phyloP scores from a whole-genome alignment of 2,113 vertebrate genomes.

The Natator depressus region DNA sequence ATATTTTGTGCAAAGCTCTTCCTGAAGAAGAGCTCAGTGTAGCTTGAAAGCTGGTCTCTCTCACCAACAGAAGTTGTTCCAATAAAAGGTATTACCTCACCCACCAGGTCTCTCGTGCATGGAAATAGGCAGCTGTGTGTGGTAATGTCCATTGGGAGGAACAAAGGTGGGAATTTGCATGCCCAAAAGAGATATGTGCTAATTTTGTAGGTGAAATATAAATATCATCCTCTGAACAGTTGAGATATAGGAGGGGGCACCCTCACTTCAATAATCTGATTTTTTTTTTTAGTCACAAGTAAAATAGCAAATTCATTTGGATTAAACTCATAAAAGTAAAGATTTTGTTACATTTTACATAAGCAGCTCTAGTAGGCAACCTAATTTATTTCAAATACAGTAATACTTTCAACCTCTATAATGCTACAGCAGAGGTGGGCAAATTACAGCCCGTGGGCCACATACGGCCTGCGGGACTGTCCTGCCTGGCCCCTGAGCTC shows the following conservation, averaged over 20 bases:
- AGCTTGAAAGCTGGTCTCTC: not conserved
- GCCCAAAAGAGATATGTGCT: not conserved
- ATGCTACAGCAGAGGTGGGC: not conserved
- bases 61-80: not conserved
- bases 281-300: not conserved
- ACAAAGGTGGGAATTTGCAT: not conserved
- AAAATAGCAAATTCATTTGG: not conserved
- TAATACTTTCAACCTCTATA: constrained; percentile 13
- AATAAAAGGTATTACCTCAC: not conserved
- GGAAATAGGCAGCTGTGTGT: not conserved
- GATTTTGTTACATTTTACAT: not conserved
- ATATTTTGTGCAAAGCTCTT: not conserved
- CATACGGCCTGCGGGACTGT: no score
- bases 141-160: not conserved
- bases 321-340: not conserved
- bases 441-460: no score
- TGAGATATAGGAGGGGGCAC: not conserved
- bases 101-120: not conserved
- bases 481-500: no score
- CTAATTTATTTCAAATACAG: constrained; percentile 35
- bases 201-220: not conserved
- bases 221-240: not conserved
- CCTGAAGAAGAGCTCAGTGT: not conserved
- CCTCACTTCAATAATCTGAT: not conserved
- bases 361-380: not conserved